These are phyloP conservation scores for Otus sunia DNA, from an alignment of 2,113 vertebrate species.

Conservation along the genomic window DNA sequence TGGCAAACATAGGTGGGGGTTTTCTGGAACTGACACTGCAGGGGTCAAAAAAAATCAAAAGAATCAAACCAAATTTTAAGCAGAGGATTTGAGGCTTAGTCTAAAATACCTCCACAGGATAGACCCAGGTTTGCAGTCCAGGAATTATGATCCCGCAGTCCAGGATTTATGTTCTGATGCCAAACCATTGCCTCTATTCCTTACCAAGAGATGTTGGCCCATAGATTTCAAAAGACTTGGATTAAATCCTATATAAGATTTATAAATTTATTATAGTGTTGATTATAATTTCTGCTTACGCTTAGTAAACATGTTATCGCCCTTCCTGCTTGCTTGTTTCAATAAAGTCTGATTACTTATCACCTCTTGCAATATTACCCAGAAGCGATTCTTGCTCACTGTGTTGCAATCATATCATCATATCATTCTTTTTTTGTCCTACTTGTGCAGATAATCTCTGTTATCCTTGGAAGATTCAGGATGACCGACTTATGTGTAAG, in stretches of 20 bases:
- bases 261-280: neutral
- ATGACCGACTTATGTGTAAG: neutral
- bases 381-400: neutral
- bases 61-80: neutral
- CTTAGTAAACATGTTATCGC: neutral
- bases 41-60: no score
- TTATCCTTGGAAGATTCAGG: neutral
- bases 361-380: neutral
- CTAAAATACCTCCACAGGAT: neutral
- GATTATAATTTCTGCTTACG: neutral
- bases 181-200: neutral
- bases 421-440: neutral
- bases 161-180: neutral
- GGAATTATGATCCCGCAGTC: neutral
- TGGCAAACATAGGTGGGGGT: neutral
- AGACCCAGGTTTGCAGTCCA: neutral
- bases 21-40: neutral
- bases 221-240: neutral
- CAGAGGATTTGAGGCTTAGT: neutral
- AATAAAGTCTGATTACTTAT: neutral
- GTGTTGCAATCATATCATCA: neutral
- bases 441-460: neutral
- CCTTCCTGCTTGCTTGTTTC: slow-evolving; percentile 2
- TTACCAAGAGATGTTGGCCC: neutral
- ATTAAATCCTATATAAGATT: neutral